Evolutionary conservation across 2,797 vertebrate genomes (phyloP), one percentile per base, ranked within the genome.

Genomic region (Semaprochilodus insignis): DNA sequence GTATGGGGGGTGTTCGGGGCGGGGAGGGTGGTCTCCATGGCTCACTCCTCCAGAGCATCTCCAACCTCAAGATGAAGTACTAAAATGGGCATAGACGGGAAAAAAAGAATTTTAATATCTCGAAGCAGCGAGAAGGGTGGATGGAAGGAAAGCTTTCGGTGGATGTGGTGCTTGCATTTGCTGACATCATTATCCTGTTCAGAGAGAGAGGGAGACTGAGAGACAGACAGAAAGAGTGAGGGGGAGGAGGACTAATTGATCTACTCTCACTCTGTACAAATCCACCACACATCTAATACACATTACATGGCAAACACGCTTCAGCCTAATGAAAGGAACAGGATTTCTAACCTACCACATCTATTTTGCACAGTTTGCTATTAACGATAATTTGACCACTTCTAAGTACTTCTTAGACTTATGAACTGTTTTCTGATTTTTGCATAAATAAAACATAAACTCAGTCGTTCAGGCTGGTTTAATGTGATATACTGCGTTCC

Each of bases 121-220:
- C 27, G 7, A 79, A 54, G 23, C 70, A 74, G 36, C 51, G 14
- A 34, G 70, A 15, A 57, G 72, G 8, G 6, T 69, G 63, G 36
- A 34, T 75, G 65, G 21, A 74, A 19, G 36, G 57, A 31, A 74
- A 25, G 62, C 21, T 25, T 48, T 75, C 6, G n/a, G 31, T 69
- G 27, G 25, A 36, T 65, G 66, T 72, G 36, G 60, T 16, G 25
- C 55, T 60, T 77, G 65, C 65, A 82, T 82, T 59, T 17, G 15
- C 54, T 34, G 27, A 4, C 10, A 21, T 74, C 72, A 57, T 55
- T 74, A 74, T 54, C 70, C 25, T 36, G 19, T 34, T 17, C 52
- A 84, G 83, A 90, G 91, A 88, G 89, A 67, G 31, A 36, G 27
- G 36, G 54, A 19, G 44, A 48, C 8, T 11, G 44, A 48, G 44